phyloP scores from a whole-genome alignment of 1,140 invertebrate species.

The Drosophila sucinea region DNA sequence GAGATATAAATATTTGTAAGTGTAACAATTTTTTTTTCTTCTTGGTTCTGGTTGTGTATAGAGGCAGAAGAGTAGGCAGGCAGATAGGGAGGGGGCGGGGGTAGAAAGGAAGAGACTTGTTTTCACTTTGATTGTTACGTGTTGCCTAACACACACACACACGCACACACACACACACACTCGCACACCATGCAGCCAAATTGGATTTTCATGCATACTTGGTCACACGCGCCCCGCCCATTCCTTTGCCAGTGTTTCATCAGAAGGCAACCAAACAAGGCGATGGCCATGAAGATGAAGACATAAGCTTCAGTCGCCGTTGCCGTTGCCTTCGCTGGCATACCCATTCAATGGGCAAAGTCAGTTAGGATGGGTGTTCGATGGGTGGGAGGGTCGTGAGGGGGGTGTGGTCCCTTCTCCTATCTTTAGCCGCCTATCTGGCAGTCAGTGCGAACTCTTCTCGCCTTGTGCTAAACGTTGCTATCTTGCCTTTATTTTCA shows the following conservation, averaged over 20 bases:
- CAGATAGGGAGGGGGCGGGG: slow-evolving; percentile 25
- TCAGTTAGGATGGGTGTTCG: background rate
- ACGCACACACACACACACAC: slow-evolving; percentile 13
- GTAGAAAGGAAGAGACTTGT: slow-evolving; percentile 49
- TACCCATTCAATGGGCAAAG: slow-evolving; percentile 12
- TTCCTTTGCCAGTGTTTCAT: background rate
- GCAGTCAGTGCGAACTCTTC: slow-evolving; percentile 53
- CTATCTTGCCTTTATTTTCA: slow-evolving; percentile 62
- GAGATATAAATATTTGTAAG: slow-evolving; percentile 66
- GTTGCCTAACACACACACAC: slow-evolving; percentile 48
- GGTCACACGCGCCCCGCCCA: slow-evolving; percentile 62
- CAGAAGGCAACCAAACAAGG: slow-evolving; percentile 15
- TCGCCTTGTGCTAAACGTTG: slow-evolving; percentile 70
- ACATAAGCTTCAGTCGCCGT: slow-evolving; percentile 20
- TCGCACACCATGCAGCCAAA: slow-evolving; percentile 60
- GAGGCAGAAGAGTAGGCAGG: slow-evolving; percentile 3
- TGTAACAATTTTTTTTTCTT: slow-evolving; percentile 34
- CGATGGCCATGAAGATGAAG: slow-evolving; percentile 31
- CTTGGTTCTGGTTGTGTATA: slow-evolving; percentile 3
- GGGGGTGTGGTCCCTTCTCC: too few species aligned
- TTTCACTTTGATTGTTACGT: slow-evolving; percentile 79
- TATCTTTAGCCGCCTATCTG: background rate
- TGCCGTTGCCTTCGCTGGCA: slow-evolving; percentile 17
- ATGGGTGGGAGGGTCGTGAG: too few species aligned
- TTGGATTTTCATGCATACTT: slow-evolving; percentile 81